Percentiles rank a stretch among this genome's conserved stretches.
Evolutionary conservation across 2,888 invertebrate species (phyloP).

Genomic region (Macrophya alboannulata): DNA sequence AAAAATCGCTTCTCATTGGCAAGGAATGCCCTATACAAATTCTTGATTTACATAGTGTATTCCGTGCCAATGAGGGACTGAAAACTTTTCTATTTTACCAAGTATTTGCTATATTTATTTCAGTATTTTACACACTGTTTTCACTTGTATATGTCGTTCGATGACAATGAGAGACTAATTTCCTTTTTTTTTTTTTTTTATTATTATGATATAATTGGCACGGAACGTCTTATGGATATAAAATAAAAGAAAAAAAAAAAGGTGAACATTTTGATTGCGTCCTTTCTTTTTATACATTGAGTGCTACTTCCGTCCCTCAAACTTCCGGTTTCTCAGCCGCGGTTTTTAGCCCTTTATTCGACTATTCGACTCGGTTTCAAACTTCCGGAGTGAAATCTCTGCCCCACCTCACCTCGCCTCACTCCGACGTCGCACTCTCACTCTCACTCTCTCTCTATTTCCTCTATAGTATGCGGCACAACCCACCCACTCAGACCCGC

Average conservation of each 20-base stretch:
- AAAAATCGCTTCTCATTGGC: not conserved
- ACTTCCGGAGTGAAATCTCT: slow-evolving; percentile 28
- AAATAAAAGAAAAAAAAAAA: not conserved
- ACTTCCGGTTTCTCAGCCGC: not conserved
- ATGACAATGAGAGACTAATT: not conserved
- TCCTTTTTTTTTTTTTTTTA: not conserved
- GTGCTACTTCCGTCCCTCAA: slow-evolving; percentile 12
- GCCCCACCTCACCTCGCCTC: not conserved
- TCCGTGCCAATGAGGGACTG: not conserved
- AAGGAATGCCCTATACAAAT: not conserved
- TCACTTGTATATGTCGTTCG: not conserved
- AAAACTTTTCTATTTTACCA: not conserved
- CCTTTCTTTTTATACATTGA: slow-evolving; percentile 29
- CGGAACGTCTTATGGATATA: not conserved
- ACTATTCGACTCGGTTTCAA: slow-evolving; percentile 25
- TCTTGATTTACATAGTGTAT: not conserved
- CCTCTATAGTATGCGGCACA: not conserved
- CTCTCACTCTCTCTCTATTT: not conserved
- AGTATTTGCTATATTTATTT: not conserved
- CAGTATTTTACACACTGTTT: not conserved
- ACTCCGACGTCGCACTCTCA: not conserved
- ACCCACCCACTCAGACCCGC: not conserved
- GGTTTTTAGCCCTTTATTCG: slow-evolving; percentile 42
- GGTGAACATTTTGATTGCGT: not conserved
- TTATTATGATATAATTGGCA: not conserved